These are phyloP conservation scores for Drosophila chauvacae DNA, from an alignment of 1,140 invertebrate species.

Conservation along the genomic window DNA sequence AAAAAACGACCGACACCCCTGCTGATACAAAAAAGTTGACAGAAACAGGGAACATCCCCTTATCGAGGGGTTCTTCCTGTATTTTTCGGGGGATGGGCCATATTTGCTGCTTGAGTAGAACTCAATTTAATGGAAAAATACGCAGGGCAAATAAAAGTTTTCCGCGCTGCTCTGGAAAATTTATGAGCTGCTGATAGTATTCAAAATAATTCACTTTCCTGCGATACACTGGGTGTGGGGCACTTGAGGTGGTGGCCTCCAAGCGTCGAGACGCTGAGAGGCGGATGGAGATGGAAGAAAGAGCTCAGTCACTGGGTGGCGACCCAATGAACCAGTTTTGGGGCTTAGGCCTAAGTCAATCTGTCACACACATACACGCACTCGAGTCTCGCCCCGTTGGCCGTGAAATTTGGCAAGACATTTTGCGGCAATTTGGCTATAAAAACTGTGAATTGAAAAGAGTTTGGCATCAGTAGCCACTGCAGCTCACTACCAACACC, in stretches of 20 bases:
- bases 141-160: constrained; percentile 73
- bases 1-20: constrained; percentile 38
- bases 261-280: constrained; percentile 1
- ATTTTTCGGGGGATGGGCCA: constrained; percentile 27
- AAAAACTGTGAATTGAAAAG: constrained; percentile 42
- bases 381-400: constrained; percentile 17
- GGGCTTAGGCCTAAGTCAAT: constrained; percentile 73
- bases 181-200: constrained; percentile 79
- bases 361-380: constrained; percentile 63
- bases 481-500: constrained; percentile 46
- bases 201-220: constrained; percentile 75
- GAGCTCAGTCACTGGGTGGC: constrained; percentile 48
- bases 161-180: constrained; percentile 52
- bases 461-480: constrained; percentile 67
- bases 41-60: constrained; percentile 48
- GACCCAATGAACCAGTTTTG: constrained; percentile 73
- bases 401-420: constrained; percentile 71
- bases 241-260: constrained; percentile 42
- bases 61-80: constrained; percentile 28
- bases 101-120: constrained; percentile 79
- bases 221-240: constrained; percentile 18
- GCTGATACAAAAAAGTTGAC: constrained; percentile 63
- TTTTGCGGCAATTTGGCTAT: constrained; percentile 49
- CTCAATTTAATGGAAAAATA: constrained; percentile 83
- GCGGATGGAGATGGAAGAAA: constrained; percentile 9